A percentile compares a stretch with the other conserved stretches of the same genome.
Conservation (phyloP, 35 echinoderm and acorn worm genomes). For the Stichopus chloronotus region DNA sequence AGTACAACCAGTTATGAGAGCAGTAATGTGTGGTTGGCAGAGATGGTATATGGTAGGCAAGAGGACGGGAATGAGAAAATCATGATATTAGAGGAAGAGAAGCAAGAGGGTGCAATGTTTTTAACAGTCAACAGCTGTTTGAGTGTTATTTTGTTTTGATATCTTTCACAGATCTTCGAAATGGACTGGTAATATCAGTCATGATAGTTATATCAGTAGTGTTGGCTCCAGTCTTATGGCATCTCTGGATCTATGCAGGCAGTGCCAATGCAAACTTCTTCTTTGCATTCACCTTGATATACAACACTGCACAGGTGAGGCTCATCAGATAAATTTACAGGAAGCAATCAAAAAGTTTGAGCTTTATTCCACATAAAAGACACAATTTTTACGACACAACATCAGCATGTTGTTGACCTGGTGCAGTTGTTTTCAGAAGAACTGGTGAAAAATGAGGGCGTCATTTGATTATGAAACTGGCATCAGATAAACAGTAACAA, state of each 20-base stretch:
- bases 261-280: constrained; percentile 99
- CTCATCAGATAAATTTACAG: background rate
- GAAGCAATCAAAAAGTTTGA: background rate
- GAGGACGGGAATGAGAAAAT: too few species aligned
- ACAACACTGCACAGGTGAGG: constrained; percentile 94
- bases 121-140: too few species aligned
- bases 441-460: too few species aligned
- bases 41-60: too few species aligned
- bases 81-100: too few species aligned
- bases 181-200: constrained; percentile 85
- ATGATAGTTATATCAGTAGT: constrained; percentile 86
- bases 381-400: background rate
- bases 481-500: too few species aligned
- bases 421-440: background rate
- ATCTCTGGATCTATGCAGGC: constrained; percentile 98
- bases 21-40: too few species aligned
- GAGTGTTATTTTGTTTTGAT: too few species aligned
- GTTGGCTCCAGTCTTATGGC: constrained; percentile 87
- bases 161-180: constrained; percentile 78
- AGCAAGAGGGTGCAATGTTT: too few species aligned
- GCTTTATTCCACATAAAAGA: background rate
- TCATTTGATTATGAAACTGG: too few species aligned
- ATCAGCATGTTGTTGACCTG: background rate
- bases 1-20: too few species aligned
- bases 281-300: constrained; percentile 94